Evolutionary conservation across 2,888 invertebrate species (phyloP), one percentile per base, ranked within the genome.

Genomic region (Agrotis segetum): DNA sequence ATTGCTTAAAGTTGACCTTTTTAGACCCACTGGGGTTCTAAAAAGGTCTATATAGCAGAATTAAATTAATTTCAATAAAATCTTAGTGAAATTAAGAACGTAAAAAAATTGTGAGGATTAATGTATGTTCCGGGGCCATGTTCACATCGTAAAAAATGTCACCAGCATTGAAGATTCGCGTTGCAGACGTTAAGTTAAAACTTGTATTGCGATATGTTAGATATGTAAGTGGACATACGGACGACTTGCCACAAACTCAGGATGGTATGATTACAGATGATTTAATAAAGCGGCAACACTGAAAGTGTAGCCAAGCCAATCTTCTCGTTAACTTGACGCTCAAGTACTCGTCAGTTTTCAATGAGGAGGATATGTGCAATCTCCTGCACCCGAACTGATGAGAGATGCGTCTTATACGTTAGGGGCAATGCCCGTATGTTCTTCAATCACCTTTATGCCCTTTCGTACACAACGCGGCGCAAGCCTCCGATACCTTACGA

Each of bases 321-420:
- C 61, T 67, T 65, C 82, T 81, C 50, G 24, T 81, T 81, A 81
- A 72, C 61, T 77, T 77, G 53, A 29, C 63, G n/a, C 47, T 71
- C 59, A 60, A 56, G 59, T 60, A 66, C 70, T 65, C 21, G 50
- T n/a, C 52, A 49, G 46, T 13, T 47, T 68, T 72, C 61, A 82
- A 82, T 66, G 49, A 65, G 21, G 44, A 72, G 79, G 82, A 78
- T 56, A 44, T 52, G 13, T 59, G 67, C 67, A 73, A 82, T 82
- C 50, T 67, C 14, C 56, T 56, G 64, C 56, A 72, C 64, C 61
- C 58, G 14, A 40, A 21, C 13, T 46, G 13, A 5, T 34, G 44
- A 49, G 50, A 58, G 61, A 46, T 50, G 59, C 34, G 44, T 56
- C 40, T 64, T 73, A 13, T 34, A 55, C 19, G n/a, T 21, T n/a